Evolutionary conservation across 1,140 invertebrate genomes (phyloP).

Genomic region (Ylistrum balloti): DNA sequence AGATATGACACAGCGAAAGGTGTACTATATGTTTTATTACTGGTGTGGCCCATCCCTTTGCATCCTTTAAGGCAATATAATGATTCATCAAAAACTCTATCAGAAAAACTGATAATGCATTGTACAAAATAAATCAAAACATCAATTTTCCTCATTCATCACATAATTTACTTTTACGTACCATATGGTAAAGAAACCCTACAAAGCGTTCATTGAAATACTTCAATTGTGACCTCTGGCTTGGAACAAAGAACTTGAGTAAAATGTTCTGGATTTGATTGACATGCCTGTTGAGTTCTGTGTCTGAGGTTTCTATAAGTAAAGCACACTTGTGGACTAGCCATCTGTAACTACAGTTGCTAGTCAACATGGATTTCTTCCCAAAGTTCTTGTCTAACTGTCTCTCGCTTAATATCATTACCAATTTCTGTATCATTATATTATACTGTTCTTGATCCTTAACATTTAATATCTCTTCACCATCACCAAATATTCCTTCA

Average conservation of each 20-base stretch:
- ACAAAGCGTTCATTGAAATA: constrained; percentile 1
- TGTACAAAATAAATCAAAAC: neutral
- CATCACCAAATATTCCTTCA: neutral
- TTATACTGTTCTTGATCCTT: neutral
- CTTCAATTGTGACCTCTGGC: neutral
- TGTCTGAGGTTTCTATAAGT: neutral
- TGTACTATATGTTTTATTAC: too few relatives aligned
- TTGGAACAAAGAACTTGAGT: neutral
- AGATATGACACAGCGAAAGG: too few relatives aligned
- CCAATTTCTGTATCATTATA: neutral
- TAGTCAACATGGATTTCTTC: neutral
- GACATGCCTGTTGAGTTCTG: neutral
- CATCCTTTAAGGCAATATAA: too few relatives aligned
- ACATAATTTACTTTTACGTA: neutral
- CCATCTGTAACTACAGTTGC: neutral
- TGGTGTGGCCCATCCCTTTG: too few relatives aligned
- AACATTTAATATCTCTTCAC: neutral
- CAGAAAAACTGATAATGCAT: too few relatives aligned
- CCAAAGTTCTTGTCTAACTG: neutral
- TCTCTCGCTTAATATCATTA: neutral
- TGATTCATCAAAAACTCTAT: too few relatives aligned
- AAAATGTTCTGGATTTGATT: constrained; percentile 6
- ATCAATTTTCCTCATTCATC: neutral
- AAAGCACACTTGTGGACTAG: neutral
- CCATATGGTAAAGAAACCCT: neutral